These are phyloP conservation scores for Ichneumoninae sp. DNA, from an alignment of 2,888 invertebrate species.

Conservation along the genomic window DNA sequence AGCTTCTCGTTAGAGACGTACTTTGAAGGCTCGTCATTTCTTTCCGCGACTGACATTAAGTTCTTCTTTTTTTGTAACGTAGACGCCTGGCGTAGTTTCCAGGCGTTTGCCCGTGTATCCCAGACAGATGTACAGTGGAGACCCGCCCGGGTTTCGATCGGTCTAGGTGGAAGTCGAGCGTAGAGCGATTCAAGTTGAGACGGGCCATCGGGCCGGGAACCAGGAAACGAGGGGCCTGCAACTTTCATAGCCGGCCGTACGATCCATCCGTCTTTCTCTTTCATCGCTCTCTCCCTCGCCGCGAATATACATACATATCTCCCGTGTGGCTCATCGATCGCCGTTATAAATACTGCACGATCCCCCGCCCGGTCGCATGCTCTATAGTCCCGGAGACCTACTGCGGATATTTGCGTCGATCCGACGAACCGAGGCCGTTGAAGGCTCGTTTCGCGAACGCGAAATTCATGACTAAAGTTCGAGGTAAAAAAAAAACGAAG, in stretches of 20 bases:
- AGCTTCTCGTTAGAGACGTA: neutral
- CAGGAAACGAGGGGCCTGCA: slow-evolving; percentile 75
- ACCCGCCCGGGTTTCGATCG: slow-evolving; percentile 52
- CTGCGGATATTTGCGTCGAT: slow-evolving; percentile 61
- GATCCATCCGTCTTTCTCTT: slow-evolving; percentile 32
- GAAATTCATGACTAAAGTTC: slow-evolving; percentile 15
- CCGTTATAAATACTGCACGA: slow-evolving; percentile 77
- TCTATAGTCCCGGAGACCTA: slow-evolving; percentile 68
- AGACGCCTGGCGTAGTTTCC: slow-evolving; percentile 29
- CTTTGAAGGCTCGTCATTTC: slow-evolving; percentile 19
- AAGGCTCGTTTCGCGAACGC: slow-evolving; percentile 11
- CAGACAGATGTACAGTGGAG: slow-evolving; percentile 18
- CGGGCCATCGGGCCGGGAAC: slow-evolving; percentile 59
- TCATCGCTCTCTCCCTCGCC: slow-evolving; percentile 11
- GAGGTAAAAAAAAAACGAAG: neutral
- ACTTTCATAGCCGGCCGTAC: slow-evolving; percentile 73
- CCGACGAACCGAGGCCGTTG: slow-evolving; percentile 47
- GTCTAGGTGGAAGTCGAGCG: slow-evolving; percentile 56
- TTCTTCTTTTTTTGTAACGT: slow-evolving; percentile 9
- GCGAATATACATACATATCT: neutral
- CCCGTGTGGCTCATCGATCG: slow-evolving; percentile 73
- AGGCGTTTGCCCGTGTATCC: slow-evolving; percentile 7
- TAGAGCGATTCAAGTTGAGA: slow-evolving; percentile 62
- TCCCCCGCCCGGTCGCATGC: slow-evolving; percentile 59
- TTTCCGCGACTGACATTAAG: slow-evolving; percentile 40